phyloP scores from a whole-genome alignment of 2,888 invertebrate species.

The Ptilodon capucinus region DNA sequence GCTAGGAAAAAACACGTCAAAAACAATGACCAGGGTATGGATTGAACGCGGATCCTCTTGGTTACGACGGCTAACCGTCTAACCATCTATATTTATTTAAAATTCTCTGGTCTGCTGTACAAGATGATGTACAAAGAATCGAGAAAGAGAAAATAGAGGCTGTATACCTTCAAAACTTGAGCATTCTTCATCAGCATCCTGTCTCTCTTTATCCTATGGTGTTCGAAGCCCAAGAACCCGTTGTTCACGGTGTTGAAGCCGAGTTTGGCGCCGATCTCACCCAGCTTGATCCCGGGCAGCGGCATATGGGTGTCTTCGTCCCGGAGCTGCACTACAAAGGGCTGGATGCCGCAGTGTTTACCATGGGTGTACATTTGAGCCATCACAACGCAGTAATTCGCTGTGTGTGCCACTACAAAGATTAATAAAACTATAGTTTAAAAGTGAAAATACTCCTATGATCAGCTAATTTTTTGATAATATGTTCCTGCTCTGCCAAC shows the following conservation, averaged over 20 bases:
- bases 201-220: slow-evolving; percentile 92
- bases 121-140: too few species aligned
- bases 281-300: slow-evolving; percentile 92
- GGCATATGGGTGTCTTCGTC: slow-evolving; percentile 95
- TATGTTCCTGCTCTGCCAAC: too few species aligned
- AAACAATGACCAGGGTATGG: too few species aligned
- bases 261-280: slow-evolving; percentile 96
- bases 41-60: too few species aligned
- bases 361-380: slow-evolving; percentile 94
- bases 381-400: slow-evolving; percentile 94
- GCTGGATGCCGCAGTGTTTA: slow-evolving; percentile 92
- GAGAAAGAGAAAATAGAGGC: too few species aligned
- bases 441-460: too few species aligned
- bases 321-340: slow-evolving; percentile 95
- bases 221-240: slow-evolving; percentile 94
- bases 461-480: too few species aligned
- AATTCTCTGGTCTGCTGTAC: too few species aligned
- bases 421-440: too few species aligned
- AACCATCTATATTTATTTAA: too few species aligned
- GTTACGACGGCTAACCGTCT: too few species aligned
- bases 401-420: slow-evolving; percentile 93
- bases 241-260: slow-evolving; percentile 96
- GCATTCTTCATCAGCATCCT: slow-evolving; percentile 97
- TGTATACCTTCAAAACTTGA: slow-evolving; percentile 85
- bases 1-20: too few species aligned